Percentiles rank a stretch among this genome's conserved stretches.
Conservation (phyloP, 2,888 invertebrate species). For the Oligia strigilis region DNA sequence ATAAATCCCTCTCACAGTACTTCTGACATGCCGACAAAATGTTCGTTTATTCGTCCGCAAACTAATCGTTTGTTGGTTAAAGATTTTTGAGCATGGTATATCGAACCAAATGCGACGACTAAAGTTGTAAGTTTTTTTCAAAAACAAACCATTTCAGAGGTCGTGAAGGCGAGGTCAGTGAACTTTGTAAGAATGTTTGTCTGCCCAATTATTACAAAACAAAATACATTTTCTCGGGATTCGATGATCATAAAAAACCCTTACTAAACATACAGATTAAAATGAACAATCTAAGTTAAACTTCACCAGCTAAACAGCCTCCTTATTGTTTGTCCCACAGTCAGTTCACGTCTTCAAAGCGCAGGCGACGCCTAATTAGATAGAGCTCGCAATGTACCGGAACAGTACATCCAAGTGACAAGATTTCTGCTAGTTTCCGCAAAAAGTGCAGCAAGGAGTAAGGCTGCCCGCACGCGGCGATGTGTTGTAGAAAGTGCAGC, state of each 20-base stretch:
- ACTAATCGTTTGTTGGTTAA: neutral
- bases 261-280: neutral
- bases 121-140: neutral
- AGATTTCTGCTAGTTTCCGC: conserved; percentile 11
- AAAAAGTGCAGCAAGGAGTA: conserved; percentile 21
- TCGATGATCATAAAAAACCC: neutral
- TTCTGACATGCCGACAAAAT: too few relatives aligned
- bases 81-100: neutral
- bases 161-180: neutral
- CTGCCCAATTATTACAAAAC: neutral
- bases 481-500: too few relatives aligned
- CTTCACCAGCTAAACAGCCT: neutral
- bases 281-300: neutral
- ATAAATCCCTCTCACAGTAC: too few relatives aligned
- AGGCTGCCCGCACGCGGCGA: conserved; percentile 3
- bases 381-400: conserved; percentile 17
- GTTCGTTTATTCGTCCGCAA: too few relatives aligned
- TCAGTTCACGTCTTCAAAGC: conserved; percentile 9
- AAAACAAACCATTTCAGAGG: neutral
- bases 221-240: neutral
- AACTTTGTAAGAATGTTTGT: too few relatives aligned
- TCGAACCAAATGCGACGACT: neutral
- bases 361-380: conserved; percentile 42
- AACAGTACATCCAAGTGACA: conserved; percentile 5
- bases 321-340: conserved; percentile 20